Evolutionary conservation across 2,113 vertebrate genomes (phyloP), one percentile per base, ranked within the genome.

Genomic region (Lynx canadensis): DNA sequence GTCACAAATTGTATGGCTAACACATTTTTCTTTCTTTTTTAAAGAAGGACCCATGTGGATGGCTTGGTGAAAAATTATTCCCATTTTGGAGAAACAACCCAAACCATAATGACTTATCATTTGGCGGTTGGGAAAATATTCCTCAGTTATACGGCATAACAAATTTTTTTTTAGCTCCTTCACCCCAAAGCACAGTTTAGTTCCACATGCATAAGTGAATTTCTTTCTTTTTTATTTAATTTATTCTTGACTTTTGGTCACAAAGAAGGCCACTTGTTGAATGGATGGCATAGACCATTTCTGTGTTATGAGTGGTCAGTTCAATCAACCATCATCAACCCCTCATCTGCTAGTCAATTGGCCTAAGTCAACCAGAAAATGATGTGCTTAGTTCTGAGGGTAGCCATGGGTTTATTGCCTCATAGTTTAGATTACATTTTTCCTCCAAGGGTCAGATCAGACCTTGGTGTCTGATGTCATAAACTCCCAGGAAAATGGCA

Each of bases 181-280:
- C 29, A 79, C 16, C 63, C 16, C 45, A 76, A 96, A 96, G 55
- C 57, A 80, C 66, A 84, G 71, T 63, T 93, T 89, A 78, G 31
- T 68, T 95, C 16, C 31, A 90, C 27, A 97, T 65, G 65, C 23
- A 84, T 95, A 94, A 97, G 23, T 96, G 65, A 96, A 84, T 60
- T 90, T 96, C 82, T 86, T 97, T 38, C 69, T 88, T 96, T 95
- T 95, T 36, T 96, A 96, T 96, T 89, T 95, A 93, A 95, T 96
- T 89, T 95, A 93, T 86, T 74, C 29, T 94, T 97, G 68, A 73
- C 33, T 91, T 97, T 97, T 83, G 79, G 52, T 79, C 91, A 95
- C 27, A 55, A 29, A 45, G 50, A 96, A 60, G 45, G 66, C 31
- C 94, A 33, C 41, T 88, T 84, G 74, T 76, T 63, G 92, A 97